Base-by-base conservation (phyloP, 2,797 vertebrate species). In the Lacerta bilineata region DNA sequence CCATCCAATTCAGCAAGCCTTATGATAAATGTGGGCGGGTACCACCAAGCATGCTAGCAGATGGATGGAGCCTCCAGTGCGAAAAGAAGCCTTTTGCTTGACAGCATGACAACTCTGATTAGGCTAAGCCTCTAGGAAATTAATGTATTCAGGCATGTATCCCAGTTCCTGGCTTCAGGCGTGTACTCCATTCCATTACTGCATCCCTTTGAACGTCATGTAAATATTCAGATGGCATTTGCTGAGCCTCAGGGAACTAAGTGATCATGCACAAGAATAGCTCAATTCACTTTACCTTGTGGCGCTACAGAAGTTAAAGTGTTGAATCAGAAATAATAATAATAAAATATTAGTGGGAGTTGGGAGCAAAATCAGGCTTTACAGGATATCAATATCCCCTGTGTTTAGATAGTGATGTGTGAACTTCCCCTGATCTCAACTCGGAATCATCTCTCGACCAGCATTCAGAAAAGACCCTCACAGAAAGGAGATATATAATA, bases 91-190 rank as follows among this genome's bases (percentile, higher is more conserved):
- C 29, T 1, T 7, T 36, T 80, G n/a, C n/a, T 15, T 80, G 76
- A 86, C 64, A 86, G 75, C 77, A 55, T 36, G 64, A 29, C 85
- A 80, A 55, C 13, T 86, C 64, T 69, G n/a, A 79, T 79, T 86
- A 69, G 43, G 3, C 17, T 29, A 86, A 36, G 33, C 43, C n/a
- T 79, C 43, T 69, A 79, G 64, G 64, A 86, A 50, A 79, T 50
- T 68, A 25, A 86, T 43, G 61, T 25, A 61, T 79, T 86, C 64
- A 55, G n/a, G 85, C 85, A 86, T 55, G 23, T 71, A 55, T 39
- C 76, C n/a, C 66, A 36, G 10, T 69, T 86, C 69, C 66, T 80
- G 76, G 20, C 76, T 79, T 79, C 41, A 71, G 85, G 85, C 85
- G 20, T 50, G 64, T 43, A 68, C 64, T 69, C 75, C 17, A 36